phyloP scores from a whole-genome alignment of 2,113 vertebrate genomes.

The Albula goreensis region DNA sequence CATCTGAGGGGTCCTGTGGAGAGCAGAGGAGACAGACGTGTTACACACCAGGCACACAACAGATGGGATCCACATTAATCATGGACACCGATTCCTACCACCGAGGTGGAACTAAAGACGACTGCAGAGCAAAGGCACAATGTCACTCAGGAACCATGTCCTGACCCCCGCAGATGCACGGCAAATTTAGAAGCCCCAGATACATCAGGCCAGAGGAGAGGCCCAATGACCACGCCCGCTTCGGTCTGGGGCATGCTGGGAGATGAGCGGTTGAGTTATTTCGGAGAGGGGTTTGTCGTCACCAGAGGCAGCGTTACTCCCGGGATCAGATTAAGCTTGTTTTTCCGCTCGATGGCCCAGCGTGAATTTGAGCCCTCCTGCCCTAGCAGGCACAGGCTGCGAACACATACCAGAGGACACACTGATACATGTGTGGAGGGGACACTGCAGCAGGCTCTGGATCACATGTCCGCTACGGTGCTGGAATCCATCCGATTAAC shows the following conservation, averaged over 20 bases:
- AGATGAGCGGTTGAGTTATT: conserved; percentile 51
- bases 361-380: conserved; percentile 1
- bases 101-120: background rate
- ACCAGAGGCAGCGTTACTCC: conserved; percentile 31
- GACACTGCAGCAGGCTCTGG: conserved; percentile 51
- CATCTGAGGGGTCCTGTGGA: conserved; percentile 79
- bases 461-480: conserved; percentile 31
- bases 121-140: background rate
- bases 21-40: conserved; percentile 25
- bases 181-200: background rate
- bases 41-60: background rate
- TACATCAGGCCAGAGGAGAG: background rate
- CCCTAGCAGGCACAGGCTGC: conserved; percentile 40
- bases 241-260: conserved; percentile 46
- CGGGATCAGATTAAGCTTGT: conserved; percentile 38
- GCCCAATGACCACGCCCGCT: conserved; percentile 34
- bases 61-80: background rate
- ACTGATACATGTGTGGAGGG: conserved; percentile 50
- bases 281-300: conserved; percentile 32
- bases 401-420: conserved; percentile 49
- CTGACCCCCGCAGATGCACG: background rate
- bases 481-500: background rate
- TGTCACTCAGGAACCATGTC: background rate
- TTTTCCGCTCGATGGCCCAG: conserved; percentile 28
- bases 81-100: background rate